Evolutionary conservation across 2,888 invertebrate genomes (phyloP), one percentile per base, ranked within the genome.

Genomic region (Drosophila anomelani): DNA sequence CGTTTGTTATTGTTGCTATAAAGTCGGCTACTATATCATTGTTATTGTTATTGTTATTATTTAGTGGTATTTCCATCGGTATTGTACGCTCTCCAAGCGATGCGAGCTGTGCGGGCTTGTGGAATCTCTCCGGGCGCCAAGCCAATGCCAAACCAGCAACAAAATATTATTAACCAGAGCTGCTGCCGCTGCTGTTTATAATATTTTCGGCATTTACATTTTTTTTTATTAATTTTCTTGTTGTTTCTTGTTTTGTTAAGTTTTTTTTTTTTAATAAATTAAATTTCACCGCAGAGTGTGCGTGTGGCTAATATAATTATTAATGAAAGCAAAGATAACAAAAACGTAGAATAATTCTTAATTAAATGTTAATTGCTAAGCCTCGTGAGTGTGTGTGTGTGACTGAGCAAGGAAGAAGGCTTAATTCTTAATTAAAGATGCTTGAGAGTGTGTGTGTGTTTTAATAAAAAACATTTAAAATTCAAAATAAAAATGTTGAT

Each of bases 201-300:
- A 74, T 56, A 36, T 46, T 66, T 58, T 58, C 4, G 17, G 29
- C 23, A 38, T 38, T 34, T 8, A 8, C 7, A 29, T 8, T 43
- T 23, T 39, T 43, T 36, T 34, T 32, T 2, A 4, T 26, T 6
- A 17, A 17, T n/a, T n/a, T 26, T n/a, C 46, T 15, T 23, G 8
- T 26, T 13, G 13, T 46, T 26, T 26, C 15, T 43, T 2, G 17
- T 38, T 20, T 41, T 9, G 26, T 46, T 53, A 6, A 15, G 12
- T 29, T 72, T 71, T 83, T 68, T 34, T 34, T 29, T 62, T 66
- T 80, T 56, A 75, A 79, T 77, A 44, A 71, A 76, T 84, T 81
- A 20, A 71, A 64, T 58, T 66, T 59, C 69, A 44, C 51, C 80
- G 63, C 75, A 41, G 66, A 20, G 8, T 15, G n/a, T 34, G 47